A percentile compares a stretch with the other conserved stretches of the same genome.
Conservation (phyloP, 2,113 vertebrate genomes). For the Pundamilia nyererei region DNA sequence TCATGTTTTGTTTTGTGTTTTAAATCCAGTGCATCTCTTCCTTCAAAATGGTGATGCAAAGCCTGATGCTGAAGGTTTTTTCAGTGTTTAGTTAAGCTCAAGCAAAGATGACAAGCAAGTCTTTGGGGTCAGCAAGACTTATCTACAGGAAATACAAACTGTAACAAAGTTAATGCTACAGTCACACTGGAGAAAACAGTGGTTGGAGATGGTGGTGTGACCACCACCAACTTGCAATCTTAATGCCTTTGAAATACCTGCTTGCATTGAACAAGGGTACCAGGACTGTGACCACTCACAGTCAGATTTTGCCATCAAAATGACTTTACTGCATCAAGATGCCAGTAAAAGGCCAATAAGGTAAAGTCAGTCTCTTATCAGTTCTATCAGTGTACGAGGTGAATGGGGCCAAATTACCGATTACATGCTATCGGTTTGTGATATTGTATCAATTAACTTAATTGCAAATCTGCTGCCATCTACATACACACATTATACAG, state of each 20-base stretch:
- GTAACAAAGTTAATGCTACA: neutral
- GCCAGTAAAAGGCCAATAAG: neutral
- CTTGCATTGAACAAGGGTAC: neutral
- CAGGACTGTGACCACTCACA: neutral
- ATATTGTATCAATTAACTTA: neutral
- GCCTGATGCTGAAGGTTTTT: neutral
- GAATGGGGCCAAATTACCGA: neutral
- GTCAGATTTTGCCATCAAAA: neutral
- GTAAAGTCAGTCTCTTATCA: neutral
- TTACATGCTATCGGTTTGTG: neutral
- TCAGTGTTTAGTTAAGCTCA: neutral
- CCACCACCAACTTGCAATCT: neutral
- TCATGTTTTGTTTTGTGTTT: neutral
- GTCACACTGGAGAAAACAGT: neutral
- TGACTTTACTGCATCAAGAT: neutral
- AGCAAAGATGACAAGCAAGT: neutral
- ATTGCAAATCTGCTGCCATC: neutral
- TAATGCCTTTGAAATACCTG: neutral
- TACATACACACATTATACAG: neutral
- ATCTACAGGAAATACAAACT: neutral
- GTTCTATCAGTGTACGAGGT: neutral
- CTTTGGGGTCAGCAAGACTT: neutral
- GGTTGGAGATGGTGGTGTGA: neutral
- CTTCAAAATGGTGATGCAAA: neutral
- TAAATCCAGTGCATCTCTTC: neutral